Conservation (phyloP, 2,888 invertebrate species). For the Cylloceria caligata region DNA sequence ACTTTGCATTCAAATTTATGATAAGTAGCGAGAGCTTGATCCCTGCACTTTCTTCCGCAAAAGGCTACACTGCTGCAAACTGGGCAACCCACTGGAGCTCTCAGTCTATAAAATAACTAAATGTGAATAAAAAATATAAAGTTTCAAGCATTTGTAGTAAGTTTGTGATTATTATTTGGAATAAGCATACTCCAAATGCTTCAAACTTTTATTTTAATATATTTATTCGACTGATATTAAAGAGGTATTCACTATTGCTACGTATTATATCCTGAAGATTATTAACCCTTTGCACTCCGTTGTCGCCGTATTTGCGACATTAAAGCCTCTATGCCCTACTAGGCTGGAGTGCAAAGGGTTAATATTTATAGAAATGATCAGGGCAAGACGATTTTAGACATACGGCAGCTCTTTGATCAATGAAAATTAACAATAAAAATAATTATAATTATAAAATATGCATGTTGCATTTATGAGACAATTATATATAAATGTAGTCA, state of each 20-base stretch:
- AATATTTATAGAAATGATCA: neutral
- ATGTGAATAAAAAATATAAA: neutral
- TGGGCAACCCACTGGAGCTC: conserved; percentile 90
- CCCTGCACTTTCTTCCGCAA: conserved; percentile 89
- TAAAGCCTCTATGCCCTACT: too few relatives aligned
- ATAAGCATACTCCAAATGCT: too few relatives aligned
- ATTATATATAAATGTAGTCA: neutral
- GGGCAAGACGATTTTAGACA: neutral
- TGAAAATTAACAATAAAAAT: neutral
- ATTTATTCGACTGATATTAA: conserved; percentile 7
- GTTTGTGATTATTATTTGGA: too few relatives aligned
- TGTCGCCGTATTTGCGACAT: too few relatives aligned
- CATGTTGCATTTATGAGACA: too few relatives aligned
- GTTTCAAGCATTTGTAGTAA: neutral
- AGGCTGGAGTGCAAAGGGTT: too few relatives aligned
- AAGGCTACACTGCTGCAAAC: conserved; percentile 92
- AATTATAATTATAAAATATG: neutral
- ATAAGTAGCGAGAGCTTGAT: conserved; percentile 88
- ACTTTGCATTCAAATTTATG: conserved; percentile 92
- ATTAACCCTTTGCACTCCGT: too few relatives aligned
- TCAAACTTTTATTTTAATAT: conserved; percentile 9
- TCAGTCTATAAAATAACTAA: conserved; percentile 84
- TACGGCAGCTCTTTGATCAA: neutral
- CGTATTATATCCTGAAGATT: neutral
- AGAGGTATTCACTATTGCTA: neutral